Conservation (phyloP, 2,113 vertebrate genomes). For the Blennius ocellaris region DNA sequence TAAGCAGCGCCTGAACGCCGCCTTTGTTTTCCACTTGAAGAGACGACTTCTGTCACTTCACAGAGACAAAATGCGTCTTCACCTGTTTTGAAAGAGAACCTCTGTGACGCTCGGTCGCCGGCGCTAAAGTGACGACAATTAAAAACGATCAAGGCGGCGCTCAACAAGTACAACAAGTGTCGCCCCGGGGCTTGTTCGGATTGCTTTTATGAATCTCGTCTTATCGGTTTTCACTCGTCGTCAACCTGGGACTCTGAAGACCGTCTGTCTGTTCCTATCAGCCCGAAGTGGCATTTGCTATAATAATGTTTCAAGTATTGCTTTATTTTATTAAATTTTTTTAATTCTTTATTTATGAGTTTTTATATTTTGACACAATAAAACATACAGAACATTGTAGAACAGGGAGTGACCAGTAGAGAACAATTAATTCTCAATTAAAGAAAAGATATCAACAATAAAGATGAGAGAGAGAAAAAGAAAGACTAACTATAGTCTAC, state of each 20-base stretch:
- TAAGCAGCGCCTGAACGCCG: conserved; percentile 62
- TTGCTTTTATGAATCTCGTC: conserved; percentile 20
- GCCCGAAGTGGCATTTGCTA: conserved; percentile 18
- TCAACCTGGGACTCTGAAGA: conserved; percentile 44
- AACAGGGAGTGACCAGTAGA: too few species aligned
- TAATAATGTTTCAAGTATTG: conserved; percentile 14
- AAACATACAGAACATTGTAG: too few species aligned
- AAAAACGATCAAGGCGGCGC: conserved; percentile 29
- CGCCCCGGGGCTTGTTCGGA: conserved; percentile 30
- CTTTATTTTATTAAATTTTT: too few species aligned
- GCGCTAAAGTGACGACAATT: conserved; percentile 19
- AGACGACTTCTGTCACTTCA: not conserved
- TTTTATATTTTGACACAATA: too few species aligned
- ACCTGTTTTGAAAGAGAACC: not conserved
- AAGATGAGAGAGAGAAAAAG: too few species aligned
- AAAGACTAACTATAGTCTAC: too few species aligned
- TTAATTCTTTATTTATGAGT: too few species aligned
- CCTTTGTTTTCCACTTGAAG: not conserved
- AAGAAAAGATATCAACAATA: too few species aligned
- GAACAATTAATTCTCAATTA: too few species aligned
- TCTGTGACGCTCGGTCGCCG: not conserved
- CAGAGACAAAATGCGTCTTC: conserved; percentile 3
- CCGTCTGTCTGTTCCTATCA: conserved; percentile 58
- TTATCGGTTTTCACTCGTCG: conserved; percentile 20
- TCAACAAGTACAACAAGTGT: conserved; percentile 19